Conservation (phyloP, 2,797 vertebrate species). For the Naso thynnoides region DNA sequence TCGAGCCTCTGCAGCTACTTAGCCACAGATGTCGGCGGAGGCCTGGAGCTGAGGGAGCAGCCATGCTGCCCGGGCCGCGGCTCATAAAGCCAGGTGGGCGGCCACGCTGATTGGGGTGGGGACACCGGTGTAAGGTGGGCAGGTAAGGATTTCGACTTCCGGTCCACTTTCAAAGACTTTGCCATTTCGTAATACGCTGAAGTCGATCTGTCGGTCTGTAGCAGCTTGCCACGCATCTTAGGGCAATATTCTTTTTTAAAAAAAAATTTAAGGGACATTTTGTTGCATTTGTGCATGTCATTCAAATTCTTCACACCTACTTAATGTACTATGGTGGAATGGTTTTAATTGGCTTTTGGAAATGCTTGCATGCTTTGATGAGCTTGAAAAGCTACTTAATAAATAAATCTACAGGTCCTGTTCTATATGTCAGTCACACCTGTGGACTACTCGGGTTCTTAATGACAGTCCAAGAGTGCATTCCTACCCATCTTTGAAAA, state of each 20-base stretch:
- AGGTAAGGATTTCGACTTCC: constrained; percentile 34
- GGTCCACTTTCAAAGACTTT: constrained; percentile 14
- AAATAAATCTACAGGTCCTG: no score
- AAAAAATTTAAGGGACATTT: no score
- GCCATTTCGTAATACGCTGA: no score
- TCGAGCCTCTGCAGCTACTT: constrained; percentile 83
- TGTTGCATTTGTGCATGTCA: no score
- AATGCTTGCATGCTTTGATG: no score
- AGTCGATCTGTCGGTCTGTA: not conserved
- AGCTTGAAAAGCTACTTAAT: no score
- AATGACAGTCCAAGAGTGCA: no score
- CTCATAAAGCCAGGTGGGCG: constrained; percentile 69
- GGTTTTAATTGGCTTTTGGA: not conserved
- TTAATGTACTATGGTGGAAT: not conserved
- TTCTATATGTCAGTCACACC: no score
- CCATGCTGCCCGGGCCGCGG: not conserved
- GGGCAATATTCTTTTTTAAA: not conserved
- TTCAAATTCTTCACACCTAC: not conserved
- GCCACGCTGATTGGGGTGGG: constrained; percentile 64
- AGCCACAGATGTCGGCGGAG: constrained; percentile 47
- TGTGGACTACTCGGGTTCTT: no score
- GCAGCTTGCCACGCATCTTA: no score
- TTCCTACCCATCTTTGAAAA: no score
- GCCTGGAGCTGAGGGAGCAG: constrained; percentile 3
- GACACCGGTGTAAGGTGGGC: constrained; percentile 14